phyloP scores from a whole-genome alignment of 2,113 vertebrate genomes.

The Chroicocephalus ridibundus region DNA sequence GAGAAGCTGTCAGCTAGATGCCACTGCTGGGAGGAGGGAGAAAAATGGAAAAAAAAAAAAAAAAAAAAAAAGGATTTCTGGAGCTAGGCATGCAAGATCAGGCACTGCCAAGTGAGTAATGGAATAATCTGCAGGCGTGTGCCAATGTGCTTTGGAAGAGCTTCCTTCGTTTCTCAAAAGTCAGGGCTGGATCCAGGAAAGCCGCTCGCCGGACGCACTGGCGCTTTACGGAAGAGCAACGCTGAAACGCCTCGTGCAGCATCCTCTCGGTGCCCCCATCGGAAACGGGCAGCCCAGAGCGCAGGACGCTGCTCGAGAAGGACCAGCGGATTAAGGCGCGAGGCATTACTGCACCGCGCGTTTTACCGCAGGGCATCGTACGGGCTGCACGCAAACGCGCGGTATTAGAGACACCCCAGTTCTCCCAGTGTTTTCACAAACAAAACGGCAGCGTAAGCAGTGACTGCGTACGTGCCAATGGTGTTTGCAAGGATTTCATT shows the following conservation, averaged over 20 bases:
- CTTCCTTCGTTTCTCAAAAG: constrained; percentile 68
- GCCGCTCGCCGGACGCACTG: constrained; percentile 49
- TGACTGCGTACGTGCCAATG: rapidly evolving
- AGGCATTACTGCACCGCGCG: neutral
- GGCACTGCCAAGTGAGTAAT: constrained; percentile 73
- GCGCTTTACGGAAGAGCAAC: constrained; percentile 25
- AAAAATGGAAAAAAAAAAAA: neutral
- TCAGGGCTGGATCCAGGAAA: constrained; percentile 67
- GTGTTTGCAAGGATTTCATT: neutral
- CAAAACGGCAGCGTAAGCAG: neutral
- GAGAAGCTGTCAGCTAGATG: constrained; percentile 48
- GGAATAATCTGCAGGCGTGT: constrained; percentile 61
- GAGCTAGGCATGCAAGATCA: constrained; percentile 47
- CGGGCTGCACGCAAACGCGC: rapidly evolving
- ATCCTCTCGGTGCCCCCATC: neutral
- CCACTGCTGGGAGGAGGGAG: neutral
- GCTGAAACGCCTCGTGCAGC: neutral
- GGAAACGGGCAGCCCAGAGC: constrained; percentile 11
- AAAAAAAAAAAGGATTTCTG: neutral
- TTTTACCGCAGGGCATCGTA: neutral
- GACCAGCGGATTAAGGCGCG: neutral
- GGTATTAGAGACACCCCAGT: neutral
- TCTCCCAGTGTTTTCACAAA: neutral
- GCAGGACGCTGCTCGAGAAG: constrained; percentile 22
- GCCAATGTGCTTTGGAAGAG: constrained; percentile 72